These are phyloP conservation scores for Patella pellucida DNA, from an alignment of 2,888 invertebrate genomes.

Conservation along the genomic window DNA sequence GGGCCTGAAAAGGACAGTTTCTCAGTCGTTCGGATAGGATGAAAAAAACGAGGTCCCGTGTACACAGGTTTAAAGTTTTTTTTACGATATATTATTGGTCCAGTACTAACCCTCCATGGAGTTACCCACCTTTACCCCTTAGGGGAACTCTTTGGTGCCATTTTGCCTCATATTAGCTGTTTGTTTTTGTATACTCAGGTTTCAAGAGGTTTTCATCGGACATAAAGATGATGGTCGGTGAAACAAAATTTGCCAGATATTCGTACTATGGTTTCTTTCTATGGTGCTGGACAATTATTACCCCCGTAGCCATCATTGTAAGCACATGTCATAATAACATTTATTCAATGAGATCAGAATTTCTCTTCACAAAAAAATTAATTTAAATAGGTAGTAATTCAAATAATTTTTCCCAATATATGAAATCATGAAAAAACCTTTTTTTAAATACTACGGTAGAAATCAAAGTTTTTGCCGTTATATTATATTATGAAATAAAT, in stretches of 20 bases:
- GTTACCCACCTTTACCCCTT: too few species aligned
- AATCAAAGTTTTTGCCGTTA: neutral
- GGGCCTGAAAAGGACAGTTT: too few species aligned
- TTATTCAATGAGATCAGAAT: too few species aligned
- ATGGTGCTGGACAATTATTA: conserved; percentile 52
- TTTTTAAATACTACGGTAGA: neutral
- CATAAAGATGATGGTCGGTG: conserved; percentile 64
- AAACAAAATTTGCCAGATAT: conserved; percentile 31
- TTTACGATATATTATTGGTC: too few species aligned
- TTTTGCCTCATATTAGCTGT: too few species aligned
- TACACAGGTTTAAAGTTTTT: too few species aligned
- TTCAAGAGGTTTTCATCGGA: conserved; percentile 55
- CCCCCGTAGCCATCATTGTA: conserved; percentile 60
- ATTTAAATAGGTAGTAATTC: neutral
- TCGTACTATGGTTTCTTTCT: conserved; percentile 53
- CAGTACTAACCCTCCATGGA: too few species aligned
- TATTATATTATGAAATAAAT: neutral
- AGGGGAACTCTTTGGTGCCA: too few species aligned
- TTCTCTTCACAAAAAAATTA: neutral
- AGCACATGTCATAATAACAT: conserved; percentile 18
- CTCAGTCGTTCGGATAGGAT: too few species aligned
- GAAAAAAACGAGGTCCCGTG: too few species aligned
- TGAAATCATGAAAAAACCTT: too few species aligned
- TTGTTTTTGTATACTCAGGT: conserved; percentile 41
- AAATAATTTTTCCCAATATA: too few species aligned